Evolutionary conservation across 2,888 invertebrate genomes (phyloP), one percentile per base, ranked within the genome.

Genomic region (Mycalesis mineus): DNA sequence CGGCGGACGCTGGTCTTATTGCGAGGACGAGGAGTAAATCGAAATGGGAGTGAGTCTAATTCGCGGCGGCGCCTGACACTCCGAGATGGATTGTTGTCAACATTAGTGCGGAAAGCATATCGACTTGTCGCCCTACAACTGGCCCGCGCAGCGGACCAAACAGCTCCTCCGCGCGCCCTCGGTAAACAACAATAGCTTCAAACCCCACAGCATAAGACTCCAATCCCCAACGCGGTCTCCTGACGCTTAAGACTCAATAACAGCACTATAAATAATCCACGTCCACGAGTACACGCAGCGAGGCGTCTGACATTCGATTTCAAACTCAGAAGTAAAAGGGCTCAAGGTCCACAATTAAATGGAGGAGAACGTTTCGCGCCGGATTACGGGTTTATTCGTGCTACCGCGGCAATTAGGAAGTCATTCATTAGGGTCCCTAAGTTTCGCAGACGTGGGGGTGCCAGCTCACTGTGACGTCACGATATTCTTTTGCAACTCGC

Each of bases 351-450:
- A 88, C 71, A 87, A 88, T 89, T 88, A 86, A 84, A 83, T 71
- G 74, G 68, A 72, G 76, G 61, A 68, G 67, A 47, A 60, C 62
- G 67, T 69, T 79, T 82, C 81, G 82, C 79, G 83, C 81, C 83
- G 83, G 86, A 85, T 84, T 85, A 82, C 80, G 79, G 72, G 80
- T 79, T 84, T 81, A 82, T 86, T 85, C 82, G 84, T 85, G 82
- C 79, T 78, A 80, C 78, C 74, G 84, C 86, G 85, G 86, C 88
- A 88, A 89, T 89, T 89, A 89, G 89, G 89, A 88, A 89, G 89
- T 89, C 82, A 81, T 88, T 89, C 89, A 89, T 89, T 88, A 88
- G 81, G 87, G 82, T 85, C 88, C 89, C 88, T 88, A 88, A 88
- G 88, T 88, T 89, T 86, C 77, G 87, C 88, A 89, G 88, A 88